Conservation (phyloP, 2,113 vertebrate genomes). For the Pteronura brasiliensis region DNA sequence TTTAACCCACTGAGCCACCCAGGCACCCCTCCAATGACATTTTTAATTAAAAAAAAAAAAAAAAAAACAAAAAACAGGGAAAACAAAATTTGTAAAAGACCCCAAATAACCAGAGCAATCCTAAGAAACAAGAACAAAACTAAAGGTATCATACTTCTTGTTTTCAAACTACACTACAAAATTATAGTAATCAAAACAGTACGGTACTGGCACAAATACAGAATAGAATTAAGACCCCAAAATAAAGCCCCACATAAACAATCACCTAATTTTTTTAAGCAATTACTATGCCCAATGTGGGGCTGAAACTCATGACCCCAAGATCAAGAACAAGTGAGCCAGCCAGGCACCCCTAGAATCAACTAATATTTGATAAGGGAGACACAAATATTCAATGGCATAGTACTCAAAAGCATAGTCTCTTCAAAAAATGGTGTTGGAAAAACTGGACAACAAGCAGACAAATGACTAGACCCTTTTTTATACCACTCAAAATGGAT, state of each 20-base stretch:
- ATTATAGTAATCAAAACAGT: neutral
- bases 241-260: neutral
- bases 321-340: neutral
- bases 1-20: too few species aligned
- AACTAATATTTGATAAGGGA: too few species aligned
- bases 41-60: neutral
- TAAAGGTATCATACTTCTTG: neutral
- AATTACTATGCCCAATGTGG: neutral
- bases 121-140: neutral
- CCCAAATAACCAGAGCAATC: neutral
- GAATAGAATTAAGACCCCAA: neutral
- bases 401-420: too few species aligned
- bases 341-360: too few species aligned
- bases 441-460: too few species aligned
- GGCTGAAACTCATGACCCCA: neutral
- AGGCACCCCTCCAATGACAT: neutral
- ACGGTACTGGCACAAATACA: neutral
- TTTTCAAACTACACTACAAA: neutral
- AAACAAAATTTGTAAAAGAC: neutral
- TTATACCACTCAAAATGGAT: too few species aligned
- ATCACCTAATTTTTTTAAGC: neutral
- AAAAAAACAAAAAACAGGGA: neutral
- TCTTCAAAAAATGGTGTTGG: too few species aligned
- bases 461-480: too few species aligned
- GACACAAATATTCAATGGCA: too few species aligned